These are phyloP conservation scores for Phocoena sinus DNA, from an alignment of 2,113 vertebrate genomes.

Conservation along the genomic window DNA sequence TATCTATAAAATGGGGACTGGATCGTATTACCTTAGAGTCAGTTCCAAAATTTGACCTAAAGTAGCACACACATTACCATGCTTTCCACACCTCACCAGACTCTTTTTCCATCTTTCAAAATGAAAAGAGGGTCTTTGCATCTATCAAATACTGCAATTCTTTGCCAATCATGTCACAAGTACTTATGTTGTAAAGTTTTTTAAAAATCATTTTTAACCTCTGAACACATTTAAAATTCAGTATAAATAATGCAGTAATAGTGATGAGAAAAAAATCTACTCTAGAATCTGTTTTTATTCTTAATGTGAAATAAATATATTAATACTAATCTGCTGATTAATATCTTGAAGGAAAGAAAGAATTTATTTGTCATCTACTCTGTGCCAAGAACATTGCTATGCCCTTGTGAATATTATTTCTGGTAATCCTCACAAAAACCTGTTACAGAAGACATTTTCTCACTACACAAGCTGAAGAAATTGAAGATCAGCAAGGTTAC, in stretches of 20 bases:
- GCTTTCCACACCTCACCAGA: not conserved
- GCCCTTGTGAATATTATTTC: not conserved
- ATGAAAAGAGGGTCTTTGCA: not conserved
- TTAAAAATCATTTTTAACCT: conserved; percentile 19
- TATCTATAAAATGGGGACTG: not conserved
- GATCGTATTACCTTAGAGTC: not conserved
- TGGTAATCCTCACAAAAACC: not conserved
- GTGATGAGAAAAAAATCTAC: not conserved
- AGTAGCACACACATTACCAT: not conserved
- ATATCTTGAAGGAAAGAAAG: not conserved
- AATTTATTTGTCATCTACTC: not conserved
- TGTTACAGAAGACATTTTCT: not conserved
- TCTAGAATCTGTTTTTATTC: conserved; percentile 18
- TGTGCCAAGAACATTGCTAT: not conserved
- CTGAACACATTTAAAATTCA: not conserved
- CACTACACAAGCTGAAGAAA: not conserved
- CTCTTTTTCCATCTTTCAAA: not conserved
- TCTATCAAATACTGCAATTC: not conserved
- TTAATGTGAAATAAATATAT: not conserved
- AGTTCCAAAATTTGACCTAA: not conserved
- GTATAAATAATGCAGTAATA: not conserved
- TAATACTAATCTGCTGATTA: not conserved
- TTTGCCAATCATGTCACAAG: not conserved
- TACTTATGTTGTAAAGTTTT: not conserved
- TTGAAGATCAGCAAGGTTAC: not conserved